Percentiles rank a stretch among this genome's conserved stretches.
Conservation (phyloP, 2,113 vertebrate species). For the Paracyprichromis sp. region DNA sequence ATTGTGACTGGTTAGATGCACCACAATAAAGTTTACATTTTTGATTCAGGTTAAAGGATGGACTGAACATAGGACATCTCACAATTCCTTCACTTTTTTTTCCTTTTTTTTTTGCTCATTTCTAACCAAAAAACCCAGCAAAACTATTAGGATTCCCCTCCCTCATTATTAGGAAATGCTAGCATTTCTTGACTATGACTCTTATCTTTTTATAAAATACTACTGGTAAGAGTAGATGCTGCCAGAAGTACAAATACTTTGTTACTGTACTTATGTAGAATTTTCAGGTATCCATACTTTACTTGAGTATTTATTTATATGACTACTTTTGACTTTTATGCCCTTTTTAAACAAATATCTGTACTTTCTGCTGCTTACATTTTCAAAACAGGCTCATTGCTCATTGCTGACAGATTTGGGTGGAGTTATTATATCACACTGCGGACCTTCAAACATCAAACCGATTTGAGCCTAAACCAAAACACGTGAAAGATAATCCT, state of each 20-base stretch:
- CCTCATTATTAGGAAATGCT: background rate
- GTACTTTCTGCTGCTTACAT: background rate
- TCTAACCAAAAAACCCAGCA: background rate
- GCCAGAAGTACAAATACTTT: background rate
- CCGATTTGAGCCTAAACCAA: background rate
- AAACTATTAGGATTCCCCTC: accelerated
- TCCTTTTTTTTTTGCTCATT: background rate
- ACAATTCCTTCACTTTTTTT: background rate
- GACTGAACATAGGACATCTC: background rate
- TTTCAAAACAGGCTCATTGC: background rate
- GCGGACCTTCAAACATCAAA: background rate
- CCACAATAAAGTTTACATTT: background rate
- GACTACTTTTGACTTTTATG: background rate
- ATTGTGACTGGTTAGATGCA: background rate
- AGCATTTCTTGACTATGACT: background rate
- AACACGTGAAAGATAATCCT: background rate
- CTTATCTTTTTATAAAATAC: background rate
- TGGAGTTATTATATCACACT: background rate
- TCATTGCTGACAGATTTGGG: background rate
- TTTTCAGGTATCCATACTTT: background rate
- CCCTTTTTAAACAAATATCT: background rate
- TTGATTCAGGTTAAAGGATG: background rate
- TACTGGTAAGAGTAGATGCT: background rate
- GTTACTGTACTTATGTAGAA: background rate
- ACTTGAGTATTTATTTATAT: background rate